Evolutionary conservation across 2,797 vertebrate genomes (phyloP).

Genomic region (Tamandua tetradactyla): DNA sequence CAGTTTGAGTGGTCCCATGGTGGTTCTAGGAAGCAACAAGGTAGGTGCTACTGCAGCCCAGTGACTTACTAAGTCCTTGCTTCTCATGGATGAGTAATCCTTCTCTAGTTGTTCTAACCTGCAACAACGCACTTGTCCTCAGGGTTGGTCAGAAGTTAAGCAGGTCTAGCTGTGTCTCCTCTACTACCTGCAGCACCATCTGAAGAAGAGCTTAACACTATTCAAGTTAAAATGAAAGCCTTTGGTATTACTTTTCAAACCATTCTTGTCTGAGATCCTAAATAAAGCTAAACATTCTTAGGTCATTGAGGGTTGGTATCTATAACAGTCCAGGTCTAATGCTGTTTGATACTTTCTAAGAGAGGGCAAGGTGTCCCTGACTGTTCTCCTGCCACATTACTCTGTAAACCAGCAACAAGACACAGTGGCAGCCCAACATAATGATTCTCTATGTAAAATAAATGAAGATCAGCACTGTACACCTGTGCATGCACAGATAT

Average conservation of each 20-base stretch:
- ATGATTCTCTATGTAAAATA: background rate
- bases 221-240: conserved; percentile 40
- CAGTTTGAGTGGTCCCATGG: background rate
- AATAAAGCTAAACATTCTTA: background rate
- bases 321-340: background rate
- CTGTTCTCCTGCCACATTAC: background rate
- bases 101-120: background rate
- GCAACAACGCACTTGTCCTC: background rate
- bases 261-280: conserved; percentile 12
- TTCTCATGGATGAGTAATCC: background rate
- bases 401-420: background rate
- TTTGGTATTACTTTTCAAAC: conserved; percentile 41
- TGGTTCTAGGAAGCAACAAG: background rate
- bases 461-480: background rate
- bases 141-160: background rate
- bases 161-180: background rate
- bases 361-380: background rate
- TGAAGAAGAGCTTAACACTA: background rate
- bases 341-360: background rate
- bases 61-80: background rate
- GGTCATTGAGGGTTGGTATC: background rate
- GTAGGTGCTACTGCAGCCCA: background rate
- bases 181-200: background rate
- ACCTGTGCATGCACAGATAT: background rate
- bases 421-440: background rate